Conservation (phyloP, 2,888 invertebrate genomes). For the Macaria notata region DNA sequence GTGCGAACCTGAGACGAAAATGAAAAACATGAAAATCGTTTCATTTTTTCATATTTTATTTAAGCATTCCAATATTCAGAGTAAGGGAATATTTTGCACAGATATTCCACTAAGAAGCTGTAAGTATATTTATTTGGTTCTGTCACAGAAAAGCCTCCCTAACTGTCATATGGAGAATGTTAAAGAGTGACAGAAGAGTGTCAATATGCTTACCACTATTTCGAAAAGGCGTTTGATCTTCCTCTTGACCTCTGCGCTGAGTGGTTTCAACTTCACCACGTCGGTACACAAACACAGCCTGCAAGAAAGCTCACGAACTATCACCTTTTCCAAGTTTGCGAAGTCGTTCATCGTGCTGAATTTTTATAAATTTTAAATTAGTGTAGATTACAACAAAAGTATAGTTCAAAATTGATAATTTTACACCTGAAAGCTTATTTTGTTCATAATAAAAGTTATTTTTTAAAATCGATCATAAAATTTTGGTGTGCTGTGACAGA, state of each 20-base stretch:
- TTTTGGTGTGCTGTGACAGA: conserved; percentile 54
- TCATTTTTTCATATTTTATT: too few species aligned
- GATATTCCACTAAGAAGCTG: too few species aligned
- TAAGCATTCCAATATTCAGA: too few species aligned
- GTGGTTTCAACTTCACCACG: conserved; percentile 69
- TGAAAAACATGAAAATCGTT: neutral
- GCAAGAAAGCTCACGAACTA: conserved; percentile 75
- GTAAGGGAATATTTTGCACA: too few species aligned
- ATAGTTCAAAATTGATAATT: conserved; percentile 20
- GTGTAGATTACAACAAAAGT: conserved; percentile 13
- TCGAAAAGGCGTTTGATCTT: conserved; percentile 72
- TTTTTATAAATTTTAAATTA: conserved; percentile 29
- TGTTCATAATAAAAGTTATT: conserved; percentile 47
- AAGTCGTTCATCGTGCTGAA: conserved; percentile 70
- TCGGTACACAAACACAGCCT: conserved; percentile 74
- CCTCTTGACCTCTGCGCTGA: conserved; percentile 67
- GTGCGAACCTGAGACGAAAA: conserved; percentile 55
- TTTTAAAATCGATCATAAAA: conserved; percentile 49
- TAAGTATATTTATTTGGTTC: too few species aligned
- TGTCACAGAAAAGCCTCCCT: too few species aligned
- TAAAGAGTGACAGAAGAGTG: neutral
- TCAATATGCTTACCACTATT: conserved; percentile 53
- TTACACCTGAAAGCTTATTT: conserved; percentile 38
- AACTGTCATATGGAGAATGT: too few species aligned
- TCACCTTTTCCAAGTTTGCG: conserved; percentile 65